These are phyloP conservation scores for Cardinalis cardinalis DNA, from an alignment of 2,113 vertebrate species.

Conservation along the genomic window DNA sequence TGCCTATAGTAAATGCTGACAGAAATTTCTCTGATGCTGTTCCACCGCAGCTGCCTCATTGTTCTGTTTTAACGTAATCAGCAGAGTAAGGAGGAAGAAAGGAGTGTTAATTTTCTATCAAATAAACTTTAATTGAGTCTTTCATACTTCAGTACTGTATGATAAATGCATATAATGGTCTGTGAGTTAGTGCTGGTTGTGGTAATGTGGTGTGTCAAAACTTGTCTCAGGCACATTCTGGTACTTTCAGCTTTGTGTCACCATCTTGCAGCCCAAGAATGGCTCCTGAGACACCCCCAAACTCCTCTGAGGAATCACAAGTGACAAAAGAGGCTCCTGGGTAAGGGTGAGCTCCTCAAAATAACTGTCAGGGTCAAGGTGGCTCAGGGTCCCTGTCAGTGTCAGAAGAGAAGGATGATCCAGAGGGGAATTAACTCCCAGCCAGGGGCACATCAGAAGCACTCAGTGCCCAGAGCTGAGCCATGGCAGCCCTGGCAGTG, in stretches of 20 bases:
- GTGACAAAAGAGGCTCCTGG: background rate
- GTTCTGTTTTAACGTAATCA: slow-evolving; percentile 54
- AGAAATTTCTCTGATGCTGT: slow-evolving; percentile 49
- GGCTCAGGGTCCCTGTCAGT: background rate
- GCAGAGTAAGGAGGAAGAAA: slow-evolving; percentile 52
- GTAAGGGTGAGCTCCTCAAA: background rate
- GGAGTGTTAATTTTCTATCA: slow-evolving; percentile 45
- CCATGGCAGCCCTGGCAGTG: fast-evolving
- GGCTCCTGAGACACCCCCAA: background rate
- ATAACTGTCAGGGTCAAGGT: background rate
- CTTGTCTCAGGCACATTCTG: background rate
- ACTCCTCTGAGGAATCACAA: background rate
- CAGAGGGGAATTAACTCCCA: background rate
- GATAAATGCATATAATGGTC: slow-evolving; percentile 18
- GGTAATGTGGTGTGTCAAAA: background rate
- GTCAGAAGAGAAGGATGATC: background rate
- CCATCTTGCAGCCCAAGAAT: background rate
- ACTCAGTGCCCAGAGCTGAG: background rate
- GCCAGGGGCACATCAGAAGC: background rate
- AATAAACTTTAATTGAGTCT: slow-evolving; percentile 61
- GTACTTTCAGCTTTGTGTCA: background rate
- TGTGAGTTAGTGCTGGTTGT: slow-evolving; percentile 10
- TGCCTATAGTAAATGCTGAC: slow-evolving; percentile 46
- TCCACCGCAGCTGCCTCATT: slow-evolving; percentile 66
- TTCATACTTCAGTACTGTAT: slow-evolving; percentile 45